Evolutionary conservation across 2,797 vertebrate genomes (phyloP).

Genomic region (Antrozous pallidus): DNA sequence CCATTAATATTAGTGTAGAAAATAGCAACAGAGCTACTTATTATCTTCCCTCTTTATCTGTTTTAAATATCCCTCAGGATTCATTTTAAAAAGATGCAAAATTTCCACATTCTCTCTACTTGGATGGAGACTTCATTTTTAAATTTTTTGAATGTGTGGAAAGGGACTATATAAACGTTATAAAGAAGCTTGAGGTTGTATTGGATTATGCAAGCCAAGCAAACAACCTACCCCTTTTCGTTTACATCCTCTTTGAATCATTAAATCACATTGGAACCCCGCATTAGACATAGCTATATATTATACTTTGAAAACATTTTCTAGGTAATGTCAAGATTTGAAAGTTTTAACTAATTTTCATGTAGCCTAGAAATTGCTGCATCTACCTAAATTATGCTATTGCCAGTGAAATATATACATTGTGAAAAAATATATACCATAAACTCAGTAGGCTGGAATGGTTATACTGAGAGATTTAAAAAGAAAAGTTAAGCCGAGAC

Average conservation of each 20-base stretch:
- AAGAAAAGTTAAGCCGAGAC: background rate
- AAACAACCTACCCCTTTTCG: background rate
- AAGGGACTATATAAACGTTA: background rate
- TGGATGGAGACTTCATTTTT: background rate
- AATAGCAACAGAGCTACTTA: background rate
- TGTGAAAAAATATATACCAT: background rate
- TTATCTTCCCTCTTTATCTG: background rate
- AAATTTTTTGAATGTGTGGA: background rate
- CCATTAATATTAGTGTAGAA: slow-evolving; percentile 31
- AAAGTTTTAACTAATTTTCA: slow-evolving; percentile 9
- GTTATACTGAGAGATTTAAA: background rate
- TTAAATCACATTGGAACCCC: background rate
- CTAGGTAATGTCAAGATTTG: background rate
- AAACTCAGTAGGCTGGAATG: background rate
- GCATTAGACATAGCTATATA: background rate
- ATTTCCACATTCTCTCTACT: background rate
- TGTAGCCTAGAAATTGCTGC: background rate
- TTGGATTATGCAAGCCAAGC: background rate
- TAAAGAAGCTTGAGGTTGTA: background rate
- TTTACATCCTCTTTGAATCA: background rate
- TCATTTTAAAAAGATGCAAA: background rate
- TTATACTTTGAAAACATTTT: background rate
- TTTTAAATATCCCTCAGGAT: slow-evolving; percentile 28
- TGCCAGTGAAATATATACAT: background rate
- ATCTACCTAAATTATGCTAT: background rate